Base-by-base conservation (phyloP, 2,888 invertebrate genomes). In the Agapostemon virescens region DNA sequence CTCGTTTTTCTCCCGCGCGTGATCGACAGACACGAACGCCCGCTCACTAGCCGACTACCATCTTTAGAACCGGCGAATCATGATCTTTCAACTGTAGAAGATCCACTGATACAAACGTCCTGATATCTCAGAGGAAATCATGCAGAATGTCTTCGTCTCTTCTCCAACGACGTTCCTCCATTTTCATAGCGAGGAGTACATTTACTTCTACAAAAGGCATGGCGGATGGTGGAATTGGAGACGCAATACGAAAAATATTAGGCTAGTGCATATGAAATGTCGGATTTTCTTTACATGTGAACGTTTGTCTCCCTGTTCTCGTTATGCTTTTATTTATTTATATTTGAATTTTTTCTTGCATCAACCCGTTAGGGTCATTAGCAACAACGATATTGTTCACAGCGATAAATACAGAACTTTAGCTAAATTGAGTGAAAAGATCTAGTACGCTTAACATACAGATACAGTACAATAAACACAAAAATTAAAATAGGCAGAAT, bases 101-200 rank as follows among this genome's bases (percentile, higher is more conserved):
- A 55, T 55, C 55, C 26, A 26, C 55, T 11, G 55, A 55, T 55
- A 55, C 55, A 55, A 55, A 55, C 55, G 55, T 26, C 26, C 55
- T 26, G 55, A 26, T 55, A 26, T 55, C 26, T 26, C 26, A 6
- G 17, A 4, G 26, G 26, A 26, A 55, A 55, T 55, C 55, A 55
- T 26, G 26, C 26, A 26, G 55, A 26, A 26, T 55, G 26, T 55
- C 55, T 26, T 15, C 15, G 26, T 26, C 2, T 55, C 15, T 55
- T 55, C 20, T 49, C 49, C 26, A 17, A 15, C 55, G 55, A n/a
- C n/a, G n/a, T 11, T n/a, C 49, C 49, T 49, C 11, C 49, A n/a
- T 49, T 49, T 11, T 11, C 49, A 49, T 0, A n/a, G 49, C 11
- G 49, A 4, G n/a, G 1, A 49, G 49, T n/a, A 49, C n/a, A 49